Evolutionary conservation across 2,888 invertebrate species (phyloP).

Genomic region (Nyleta sp.): DNA sequence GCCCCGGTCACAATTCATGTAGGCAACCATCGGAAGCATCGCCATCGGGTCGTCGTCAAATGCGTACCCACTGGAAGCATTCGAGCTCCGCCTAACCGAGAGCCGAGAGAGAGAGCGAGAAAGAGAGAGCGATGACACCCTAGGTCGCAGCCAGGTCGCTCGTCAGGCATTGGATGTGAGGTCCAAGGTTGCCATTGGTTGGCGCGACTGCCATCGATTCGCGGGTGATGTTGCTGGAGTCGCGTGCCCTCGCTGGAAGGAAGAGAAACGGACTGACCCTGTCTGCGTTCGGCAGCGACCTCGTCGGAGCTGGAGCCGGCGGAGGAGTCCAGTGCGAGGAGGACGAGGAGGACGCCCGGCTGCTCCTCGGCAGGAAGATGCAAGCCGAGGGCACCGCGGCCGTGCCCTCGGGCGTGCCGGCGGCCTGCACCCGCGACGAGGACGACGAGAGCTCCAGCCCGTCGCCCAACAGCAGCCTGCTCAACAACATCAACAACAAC

Average conservation of each 20-base stretch:
- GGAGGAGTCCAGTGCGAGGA: constrained; percentile 85
- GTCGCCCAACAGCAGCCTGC: constrained; percentile 76
- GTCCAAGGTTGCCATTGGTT: constrained; percentile 45
- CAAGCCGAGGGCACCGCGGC: constrained; percentile 81
- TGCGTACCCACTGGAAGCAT: too few species aligned
- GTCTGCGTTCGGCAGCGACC: constrained; percentile 80
- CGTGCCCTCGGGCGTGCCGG: constrained; percentile 73
- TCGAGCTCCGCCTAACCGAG: too few species aligned
- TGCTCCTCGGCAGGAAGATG: constrained; percentile 82
- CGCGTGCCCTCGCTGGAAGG: constrained; percentile 81
- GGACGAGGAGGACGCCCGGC: constrained; percentile 85
- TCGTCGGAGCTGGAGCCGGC: constrained; percentile 81
- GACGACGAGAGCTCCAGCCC: constrained; percentile 86
- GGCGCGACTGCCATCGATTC: constrained; percentile 48
- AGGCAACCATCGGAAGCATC: too few species aligned
- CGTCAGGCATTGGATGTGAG: too few species aligned
- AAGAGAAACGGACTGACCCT: constrained; percentile 82
- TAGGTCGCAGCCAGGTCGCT: too few species aligned
- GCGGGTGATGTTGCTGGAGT: constrained; percentile 82
- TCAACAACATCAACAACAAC: constrained; percentile 78
- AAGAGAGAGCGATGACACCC: too few species aligned
- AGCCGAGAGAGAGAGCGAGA: too few species aligned
- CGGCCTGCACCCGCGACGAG: constrained; percentile 84
- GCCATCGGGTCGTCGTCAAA: too few species aligned
- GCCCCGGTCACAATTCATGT: too few species aligned